Base-by-base conservation (phyloP, 2,113 vertebrate genomes). In the Calidris pygmaea region DNA sequence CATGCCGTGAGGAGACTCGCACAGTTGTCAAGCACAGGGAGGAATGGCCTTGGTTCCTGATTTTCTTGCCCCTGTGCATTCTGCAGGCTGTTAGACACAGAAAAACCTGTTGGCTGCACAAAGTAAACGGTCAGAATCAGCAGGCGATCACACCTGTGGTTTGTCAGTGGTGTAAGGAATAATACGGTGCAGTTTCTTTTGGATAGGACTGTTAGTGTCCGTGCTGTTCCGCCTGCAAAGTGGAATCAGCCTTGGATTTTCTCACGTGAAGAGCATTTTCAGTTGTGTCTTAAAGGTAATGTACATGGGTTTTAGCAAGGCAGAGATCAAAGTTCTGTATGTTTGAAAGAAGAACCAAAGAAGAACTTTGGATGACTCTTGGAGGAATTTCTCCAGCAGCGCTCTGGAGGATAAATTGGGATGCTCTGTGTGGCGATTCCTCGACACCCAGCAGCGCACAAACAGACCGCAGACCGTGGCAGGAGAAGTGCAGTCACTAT, bases 121-220 rank as follows among this genome's bases (percentile, higher is more conserved):
- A 68, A 70, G 10, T 21, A 4, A 6, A 26, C 0, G 5, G 4
- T 19, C 3, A 34, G 66, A 53, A 2, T 1, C 9, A 19, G 41
- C 14, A 8, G 14, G 6, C 0, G 2, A 10, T 6, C 0, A 1
- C 7, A 7, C 2, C 14, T 1, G 22, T 3, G 32, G 4, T 14
- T 35, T 35, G 35, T 24, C 12, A 17, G 13, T 4, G 15, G 35
- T 0, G 0, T 22, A 3, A 20, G 75, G 50, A 45, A 10, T 18
- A 2, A 1, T 2, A 0, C 1, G 3, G 45, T 0, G 22, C 0
- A 1, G 11, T 9, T 1, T 19, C 26, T 13, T 22, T 53, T 6
- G 5, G 45, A 0, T 6, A 20, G 35, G 34, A 20, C 35, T 34
- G 9, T 20, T 59, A 58, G 34, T 2, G 5, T 5, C 2, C 7